Percentiles rank a stretch among this genome's conserved stretches.
These are phyloP conservation scores for Agrochola lota DNA, from an alignment of 2,888 invertebrate species.

Conservation along the genomic window DNA sequence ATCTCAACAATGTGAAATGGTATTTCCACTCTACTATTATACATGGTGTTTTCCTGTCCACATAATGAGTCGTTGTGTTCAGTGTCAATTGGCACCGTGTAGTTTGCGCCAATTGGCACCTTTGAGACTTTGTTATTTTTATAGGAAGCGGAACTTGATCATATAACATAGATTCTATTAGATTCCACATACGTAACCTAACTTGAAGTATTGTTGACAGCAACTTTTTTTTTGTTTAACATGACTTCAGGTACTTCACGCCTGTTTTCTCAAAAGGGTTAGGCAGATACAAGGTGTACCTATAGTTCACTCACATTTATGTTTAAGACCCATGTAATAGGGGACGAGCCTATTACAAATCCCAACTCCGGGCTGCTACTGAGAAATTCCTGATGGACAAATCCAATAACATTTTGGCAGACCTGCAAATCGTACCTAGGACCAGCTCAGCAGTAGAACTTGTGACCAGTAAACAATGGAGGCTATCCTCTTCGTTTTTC, in stretches of 20 bases:
- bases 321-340: too few species aligned
- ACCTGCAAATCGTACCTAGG: not conserved
- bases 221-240: too few species aligned
- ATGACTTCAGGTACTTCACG: too few species aligned
- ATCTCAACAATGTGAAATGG: not conserved
- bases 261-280: too few species aligned
- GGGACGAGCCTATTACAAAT: too few species aligned
- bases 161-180: not conserved
- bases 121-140: constrained; percentile 10
- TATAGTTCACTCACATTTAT: too few species aligned
- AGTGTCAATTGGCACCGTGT: constrained; percentile 37
- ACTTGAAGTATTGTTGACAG: not conserved
- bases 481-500: too few species aligned
- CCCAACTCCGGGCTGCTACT: too few species aligned
- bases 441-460: not conserved
- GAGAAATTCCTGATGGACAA: too few species aligned
- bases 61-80: constrained; percentile 35
- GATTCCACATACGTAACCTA: not conserved
- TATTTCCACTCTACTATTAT: constrained; percentile 22
- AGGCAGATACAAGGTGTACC: too few species aligned
- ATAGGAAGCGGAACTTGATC: constrained; percentile 1
- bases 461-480: too few species aligned
- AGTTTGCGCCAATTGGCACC: too few species aligned
- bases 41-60: constrained; percentile 8
- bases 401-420: not conserved